These are phyloP conservation scores for Plagodis pulveraria DNA, from an alignment of 2,888 invertebrate genomes.

Conservation along the genomic window DNA sequence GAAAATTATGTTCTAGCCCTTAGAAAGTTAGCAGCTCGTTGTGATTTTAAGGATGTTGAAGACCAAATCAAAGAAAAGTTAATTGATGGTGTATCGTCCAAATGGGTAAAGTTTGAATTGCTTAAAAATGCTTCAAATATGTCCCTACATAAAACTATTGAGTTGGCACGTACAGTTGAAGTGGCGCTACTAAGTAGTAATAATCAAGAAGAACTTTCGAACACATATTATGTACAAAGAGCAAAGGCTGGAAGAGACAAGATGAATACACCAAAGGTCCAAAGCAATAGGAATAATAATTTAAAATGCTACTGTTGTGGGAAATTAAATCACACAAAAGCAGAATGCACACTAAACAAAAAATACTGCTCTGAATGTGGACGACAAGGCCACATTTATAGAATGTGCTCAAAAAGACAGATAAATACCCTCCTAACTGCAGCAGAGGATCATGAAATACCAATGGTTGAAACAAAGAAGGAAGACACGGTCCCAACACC, in stretches of 20 bases:
- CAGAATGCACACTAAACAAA: neutral
- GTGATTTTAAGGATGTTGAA: neutral
- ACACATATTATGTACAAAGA: neutral
- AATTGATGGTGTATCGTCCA: neutral
- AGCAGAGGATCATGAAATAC: too few relatives aligned
- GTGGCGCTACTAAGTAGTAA: neutral
- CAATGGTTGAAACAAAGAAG: too few relatives aligned
- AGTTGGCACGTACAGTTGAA: neutral
- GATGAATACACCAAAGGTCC: neutral
- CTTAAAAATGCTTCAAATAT: neutral
- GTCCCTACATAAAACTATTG: neutral
- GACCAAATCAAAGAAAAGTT: neutral
- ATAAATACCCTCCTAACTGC: neutral
- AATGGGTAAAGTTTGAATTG: neutral
- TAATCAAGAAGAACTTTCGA: neutral
- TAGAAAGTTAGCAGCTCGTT: neutral
- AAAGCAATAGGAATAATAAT: neutral
- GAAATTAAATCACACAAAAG: neutral
- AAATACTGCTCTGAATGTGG: slow-evolving; percentile 2
- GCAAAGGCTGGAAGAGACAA: neutral
- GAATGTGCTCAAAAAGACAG: slow-evolving; percentile 1
- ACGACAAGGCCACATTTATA: neutral
- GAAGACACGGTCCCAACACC: too few relatives aligned
- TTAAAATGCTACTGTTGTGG: neutral
- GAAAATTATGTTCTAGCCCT: neutral